A percentile compares a stretch with the other conserved stretches of the same genome.
Conservation (phyloP, 2,797 vertebrate species). For the Apogon talboti region DNA sequence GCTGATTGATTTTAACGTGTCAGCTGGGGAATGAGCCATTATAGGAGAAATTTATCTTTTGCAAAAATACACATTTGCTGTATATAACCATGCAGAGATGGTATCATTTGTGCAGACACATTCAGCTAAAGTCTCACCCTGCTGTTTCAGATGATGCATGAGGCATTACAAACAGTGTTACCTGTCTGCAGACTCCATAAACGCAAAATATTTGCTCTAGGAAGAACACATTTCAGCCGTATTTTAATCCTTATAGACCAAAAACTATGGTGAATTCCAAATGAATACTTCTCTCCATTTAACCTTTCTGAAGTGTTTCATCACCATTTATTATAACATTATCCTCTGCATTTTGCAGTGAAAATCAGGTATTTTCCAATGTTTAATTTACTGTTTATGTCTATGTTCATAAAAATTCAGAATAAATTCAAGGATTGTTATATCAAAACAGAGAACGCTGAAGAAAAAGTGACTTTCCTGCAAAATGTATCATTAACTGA, state of each 20-base stretch:
- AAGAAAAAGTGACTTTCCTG: too few relatives aligned
- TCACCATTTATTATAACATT: neutral
- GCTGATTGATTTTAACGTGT: too few relatives aligned
- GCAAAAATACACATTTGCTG: conserved; percentile 7
- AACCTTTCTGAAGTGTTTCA: neutral
- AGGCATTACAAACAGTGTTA: conserved; percentile 3
- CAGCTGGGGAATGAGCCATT: too few relatives aligned
- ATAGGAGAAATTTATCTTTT: too few relatives aligned
- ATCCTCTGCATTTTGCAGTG: too few relatives aligned
- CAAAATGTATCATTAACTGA: too few relatives aligned
- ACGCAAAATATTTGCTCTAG: neutral
- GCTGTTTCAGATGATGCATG: conserved; percentile 2
- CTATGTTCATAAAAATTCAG: too few relatives aligned
- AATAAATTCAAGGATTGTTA: too few relatives aligned
- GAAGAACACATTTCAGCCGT: neutral
- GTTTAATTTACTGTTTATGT: too few relatives aligned
- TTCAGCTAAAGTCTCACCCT: conserved; percentile 1
- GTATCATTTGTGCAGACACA: neutral
- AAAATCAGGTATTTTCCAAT: too few relatives aligned
- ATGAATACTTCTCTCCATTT: too few relatives aligned
- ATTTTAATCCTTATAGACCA: neutral
- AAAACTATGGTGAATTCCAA: neutral
- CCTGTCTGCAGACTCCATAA: conserved; percentile 4
- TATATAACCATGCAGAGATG: accelerated
- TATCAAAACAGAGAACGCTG: too few relatives aligned